Conservation (phyloP, 2,888 invertebrate species). For the Conomelus anceps region DNA sequence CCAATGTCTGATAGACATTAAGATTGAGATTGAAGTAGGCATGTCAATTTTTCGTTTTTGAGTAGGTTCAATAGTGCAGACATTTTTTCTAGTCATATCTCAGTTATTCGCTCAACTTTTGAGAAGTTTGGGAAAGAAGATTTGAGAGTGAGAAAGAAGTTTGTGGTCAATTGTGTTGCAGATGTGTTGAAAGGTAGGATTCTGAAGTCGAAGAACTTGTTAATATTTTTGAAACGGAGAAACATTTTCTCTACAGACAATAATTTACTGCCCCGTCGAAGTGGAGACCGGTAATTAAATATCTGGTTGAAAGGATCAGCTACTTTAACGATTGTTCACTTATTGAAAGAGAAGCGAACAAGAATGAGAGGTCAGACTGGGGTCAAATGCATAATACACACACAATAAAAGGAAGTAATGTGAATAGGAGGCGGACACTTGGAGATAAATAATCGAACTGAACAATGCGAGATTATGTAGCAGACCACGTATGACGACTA, state of each 20-base stretch:
- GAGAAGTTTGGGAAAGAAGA: no score
- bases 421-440: slow-evolving; percentile 15
- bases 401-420: background rate
- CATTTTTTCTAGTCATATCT: no score
- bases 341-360: background rate
- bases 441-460: slow-evolving; percentile 25
- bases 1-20: no score
- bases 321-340: slow-evolving; percentile 25
- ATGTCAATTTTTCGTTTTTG: no score
- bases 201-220: background rate
- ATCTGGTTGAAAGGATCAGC: slow-evolving; percentile 21
- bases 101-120: no score
- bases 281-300: slow-evolving; percentile 22
- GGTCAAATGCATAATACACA: slow-evolving; percentile 18
- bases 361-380: background rate
- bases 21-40: no score
- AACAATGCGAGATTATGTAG: slow-evolving; percentile 13
- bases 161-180: background rate
- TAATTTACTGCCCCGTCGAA: slow-evolving; percentile 21
- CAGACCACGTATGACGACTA: background rate
- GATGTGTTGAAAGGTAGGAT: background rate
- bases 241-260: slow-evolving; percentile 17
- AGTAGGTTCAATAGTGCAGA: no score
- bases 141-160: no score
- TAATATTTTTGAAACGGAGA: background rate